A percentile compares a stretch with the other conserved stretches of the same genome.
Evolutionary conservation across 2,797 vertebrate species (phyloP).

Genomic region (Neosilurus hyrtlii): DNA sequence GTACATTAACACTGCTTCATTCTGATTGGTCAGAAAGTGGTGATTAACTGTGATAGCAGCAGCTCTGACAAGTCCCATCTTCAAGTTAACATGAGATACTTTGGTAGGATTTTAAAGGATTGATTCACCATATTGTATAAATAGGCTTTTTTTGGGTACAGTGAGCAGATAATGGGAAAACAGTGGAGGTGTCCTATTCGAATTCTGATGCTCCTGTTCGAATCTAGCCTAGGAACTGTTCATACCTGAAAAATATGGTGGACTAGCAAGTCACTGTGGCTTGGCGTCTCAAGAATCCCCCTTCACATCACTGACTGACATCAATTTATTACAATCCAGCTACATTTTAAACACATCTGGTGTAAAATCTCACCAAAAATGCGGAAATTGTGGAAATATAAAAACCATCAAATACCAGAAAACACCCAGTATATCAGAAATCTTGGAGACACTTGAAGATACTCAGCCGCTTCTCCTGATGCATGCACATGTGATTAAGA

Average conservation of each 20-base stretch:
- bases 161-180: not conserved
- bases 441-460: conserved; percentile 4
- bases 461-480: conserved; percentile 23
- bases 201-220: too few species aligned
- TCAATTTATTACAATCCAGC: not conserved
- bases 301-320: not conserved
- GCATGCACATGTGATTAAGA: not conserved
- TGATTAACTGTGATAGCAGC: not conserved
- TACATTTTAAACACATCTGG: not conserved
- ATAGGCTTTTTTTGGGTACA: not conserved
- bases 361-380: not conserved
- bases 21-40: not conserved
- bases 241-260: not conserved
- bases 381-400: not conserved
- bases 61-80: not conserved
- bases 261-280: not conserved
- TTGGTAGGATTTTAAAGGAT: not conserved
- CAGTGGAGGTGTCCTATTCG: too few species aligned
- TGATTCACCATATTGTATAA: not conserved
- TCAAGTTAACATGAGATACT: not conserved
- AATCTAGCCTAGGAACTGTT: not conserved
- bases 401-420: not conserved
- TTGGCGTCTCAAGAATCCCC: not conserved
- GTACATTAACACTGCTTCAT: too few species aligned
- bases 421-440: not conserved